Conservation (phyloP, 2,888 invertebrate genomes). For the Ennomos erosarius region DNA sequence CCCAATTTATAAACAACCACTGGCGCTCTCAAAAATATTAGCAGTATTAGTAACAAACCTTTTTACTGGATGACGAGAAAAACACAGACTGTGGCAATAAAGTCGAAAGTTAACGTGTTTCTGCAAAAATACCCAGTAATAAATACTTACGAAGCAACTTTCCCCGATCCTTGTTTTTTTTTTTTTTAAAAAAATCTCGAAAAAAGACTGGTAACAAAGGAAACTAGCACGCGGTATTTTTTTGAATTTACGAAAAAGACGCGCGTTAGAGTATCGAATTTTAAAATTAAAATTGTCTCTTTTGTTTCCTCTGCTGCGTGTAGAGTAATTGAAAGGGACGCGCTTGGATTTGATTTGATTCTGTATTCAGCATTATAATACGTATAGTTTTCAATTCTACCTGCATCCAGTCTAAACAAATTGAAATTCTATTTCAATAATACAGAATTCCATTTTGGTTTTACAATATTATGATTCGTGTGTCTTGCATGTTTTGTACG, state of each 20-base stretch:
- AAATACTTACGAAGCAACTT: conserved; percentile 15
- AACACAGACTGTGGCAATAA: conserved; percentile 15
- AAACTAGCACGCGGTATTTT: background rate
- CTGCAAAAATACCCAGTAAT: conserved; percentile 16
- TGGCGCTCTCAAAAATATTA: background rate
- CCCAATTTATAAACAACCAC: conserved; percentile 2
- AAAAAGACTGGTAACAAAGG: conserved; percentile 1
- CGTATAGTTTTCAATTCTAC: conserved; percentile 26
- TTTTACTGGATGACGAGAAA: conserved; percentile 5
- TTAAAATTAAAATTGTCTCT: background rate
- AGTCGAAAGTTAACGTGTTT: conserved; percentile 15
- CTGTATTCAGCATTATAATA: conserved; percentile 14
- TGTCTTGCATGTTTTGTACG: conserved; percentile 16
- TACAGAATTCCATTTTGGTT: conserved; percentile 20
- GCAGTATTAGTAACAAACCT: conserved; percentile 6
- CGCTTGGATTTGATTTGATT: background rate
- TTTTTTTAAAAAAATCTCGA: too few relatives aligned
- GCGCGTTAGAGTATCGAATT: background rate
- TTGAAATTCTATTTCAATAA: conserved; percentile 32
- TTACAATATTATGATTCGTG: conserved; percentile 6
- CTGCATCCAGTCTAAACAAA: conserved; percentile 19
- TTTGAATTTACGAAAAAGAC: background rate
- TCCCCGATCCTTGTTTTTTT: conserved; percentile 17
- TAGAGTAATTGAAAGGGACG: background rate
- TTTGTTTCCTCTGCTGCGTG: background rate